These are phyloP conservation scores for Dendropsophus ebraccatus DNA, from an alignment of 2,113 vertebrate species.

Conservation along the genomic window DNA sequence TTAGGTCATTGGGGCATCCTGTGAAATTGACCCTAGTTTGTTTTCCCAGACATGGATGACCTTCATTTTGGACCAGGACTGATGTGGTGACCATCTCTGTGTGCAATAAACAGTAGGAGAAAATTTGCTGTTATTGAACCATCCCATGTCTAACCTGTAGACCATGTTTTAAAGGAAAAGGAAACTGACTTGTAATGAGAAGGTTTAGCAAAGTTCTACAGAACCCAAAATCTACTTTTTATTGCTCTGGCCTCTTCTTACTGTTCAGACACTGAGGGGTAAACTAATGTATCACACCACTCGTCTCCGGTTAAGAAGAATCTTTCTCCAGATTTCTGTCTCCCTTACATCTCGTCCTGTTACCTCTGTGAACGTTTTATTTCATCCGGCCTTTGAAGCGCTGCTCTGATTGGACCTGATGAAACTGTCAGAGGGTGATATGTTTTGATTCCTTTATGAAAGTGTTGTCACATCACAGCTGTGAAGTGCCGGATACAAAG, in stretches of 20 bases:
- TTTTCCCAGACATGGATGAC: no score
- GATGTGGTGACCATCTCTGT: neutral
- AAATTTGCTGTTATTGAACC: neutral
- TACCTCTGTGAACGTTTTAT: conserved; percentile 46
- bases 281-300: neutral
- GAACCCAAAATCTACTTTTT: neutral
- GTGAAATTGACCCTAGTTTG: no score
- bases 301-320: neutral
- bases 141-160: neutral
- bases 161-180: neutral
- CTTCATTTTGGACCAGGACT: neutral
- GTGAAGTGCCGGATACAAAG: conserved; percentile 50
- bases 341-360: conserved; percentile 22
- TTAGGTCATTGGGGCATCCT: no score
- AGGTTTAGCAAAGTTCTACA: neutral
- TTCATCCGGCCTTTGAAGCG: conserved; percentile 48
- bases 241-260: neutral
- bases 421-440: conserved; percentile 50
- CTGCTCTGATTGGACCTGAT: conserved; percentile 37
- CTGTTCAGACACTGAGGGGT: neutral
- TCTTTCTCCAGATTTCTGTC: conserved; percentile 18
- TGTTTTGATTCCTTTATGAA: conserved; percentile 54
- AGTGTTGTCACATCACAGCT: conserved; percentile 40
- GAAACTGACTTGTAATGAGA: neutral
- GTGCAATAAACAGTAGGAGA: neutral